These are phyloP conservation scores for Trimorus sp. DNA, from an alignment of 2,888 invertebrate genomes.

Conservation along the genomic window DNA sequence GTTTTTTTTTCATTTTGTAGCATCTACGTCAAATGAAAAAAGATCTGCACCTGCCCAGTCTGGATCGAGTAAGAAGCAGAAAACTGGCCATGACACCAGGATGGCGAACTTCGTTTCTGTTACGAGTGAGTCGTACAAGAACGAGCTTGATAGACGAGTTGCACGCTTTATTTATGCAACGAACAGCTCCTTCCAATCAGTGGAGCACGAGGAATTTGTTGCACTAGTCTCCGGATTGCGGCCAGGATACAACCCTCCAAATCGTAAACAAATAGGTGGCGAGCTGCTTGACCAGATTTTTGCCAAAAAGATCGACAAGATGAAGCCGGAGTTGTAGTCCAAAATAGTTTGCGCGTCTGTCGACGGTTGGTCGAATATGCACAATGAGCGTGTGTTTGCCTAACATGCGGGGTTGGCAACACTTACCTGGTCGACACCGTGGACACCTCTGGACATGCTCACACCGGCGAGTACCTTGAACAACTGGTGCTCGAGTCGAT, in stretches of 20 bases:
- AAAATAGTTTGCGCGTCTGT: conserved; percentile 34
- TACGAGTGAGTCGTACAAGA: conserved; percentile 28
- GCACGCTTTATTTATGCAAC: conserved; percentile 35
- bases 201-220: conserved; percentile 29
- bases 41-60: conserved; percentile 30
- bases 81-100: conserved; percentile 20
- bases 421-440: conserved; percentile 43
- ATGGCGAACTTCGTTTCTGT: conserved; percentile 31
- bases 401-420: conserved; percentile 30
- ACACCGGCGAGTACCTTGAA: conserved; percentile 44
- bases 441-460: conserved; percentile 43
- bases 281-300: conserved; percentile 33
- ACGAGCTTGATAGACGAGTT: conserved; percentile 30
- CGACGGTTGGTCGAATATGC: conserved; percentile 51
- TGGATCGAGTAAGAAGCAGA: conserved; percentile 25
- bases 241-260: conserved; percentile 50
- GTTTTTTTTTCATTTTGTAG: conserved; percentile 16
- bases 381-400: conserved; percentile 45
- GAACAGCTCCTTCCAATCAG: conserved; percentile 24
- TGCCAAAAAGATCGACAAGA: conserved; percentile 22
- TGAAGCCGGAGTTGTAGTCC: conserved; percentile 26
- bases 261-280: conserved; percentile 32
- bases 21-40: conserved; percentile 22
- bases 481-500: conserved; percentile 32
- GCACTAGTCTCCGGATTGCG: conserved; percentile 10